These are phyloP conservation scores for Bradypus variegatus DNA, from an alignment of 2,797 vertebrate species.

Conservation along the genomic window DNA sequence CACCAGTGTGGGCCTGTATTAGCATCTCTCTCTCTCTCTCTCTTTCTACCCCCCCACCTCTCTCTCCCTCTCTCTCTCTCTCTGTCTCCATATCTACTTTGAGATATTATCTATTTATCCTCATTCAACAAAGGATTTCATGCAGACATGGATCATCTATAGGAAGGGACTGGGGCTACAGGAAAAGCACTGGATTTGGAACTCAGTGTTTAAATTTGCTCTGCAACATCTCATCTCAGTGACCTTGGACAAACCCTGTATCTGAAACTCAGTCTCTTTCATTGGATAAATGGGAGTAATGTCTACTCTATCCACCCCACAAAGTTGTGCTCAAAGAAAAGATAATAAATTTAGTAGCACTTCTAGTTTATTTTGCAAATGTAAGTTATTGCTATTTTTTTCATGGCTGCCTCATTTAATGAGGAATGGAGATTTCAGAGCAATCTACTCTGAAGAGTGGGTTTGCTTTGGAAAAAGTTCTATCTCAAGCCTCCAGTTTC, in stretches of 20 bases:
- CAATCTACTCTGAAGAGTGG: neutral
- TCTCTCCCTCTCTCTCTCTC: neutral
- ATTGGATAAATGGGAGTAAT: neutral
- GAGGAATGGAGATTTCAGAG: constrained; percentile 22
- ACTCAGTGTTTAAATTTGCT: neutral
- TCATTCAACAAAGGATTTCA: neutral
- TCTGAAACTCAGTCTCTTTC: constrained; percentile 12
- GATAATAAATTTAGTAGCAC: neutral
- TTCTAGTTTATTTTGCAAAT: constrained; percentile 18
- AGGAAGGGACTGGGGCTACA: neutral
- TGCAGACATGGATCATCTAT: neutral
- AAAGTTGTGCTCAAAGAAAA: constrained; percentile 14
- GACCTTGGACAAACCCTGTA: neutral
- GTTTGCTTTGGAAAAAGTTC: constrained; percentile 26
- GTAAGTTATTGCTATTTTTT: neutral
- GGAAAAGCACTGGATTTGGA: neutral
- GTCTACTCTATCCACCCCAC: neutral
- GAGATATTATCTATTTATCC: neutral
- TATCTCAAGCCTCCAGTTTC: constrained; percentile 19
- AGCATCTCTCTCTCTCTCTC: neutral
- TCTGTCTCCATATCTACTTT: neutral
- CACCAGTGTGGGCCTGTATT: neutral
- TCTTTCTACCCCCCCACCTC: no score
- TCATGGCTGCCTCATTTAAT: neutral
- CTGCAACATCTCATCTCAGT: neutral